phyloP scores from a whole-genome alignment of 1,140 invertebrate species.

The Pollicipes pollicipes region DNA sequence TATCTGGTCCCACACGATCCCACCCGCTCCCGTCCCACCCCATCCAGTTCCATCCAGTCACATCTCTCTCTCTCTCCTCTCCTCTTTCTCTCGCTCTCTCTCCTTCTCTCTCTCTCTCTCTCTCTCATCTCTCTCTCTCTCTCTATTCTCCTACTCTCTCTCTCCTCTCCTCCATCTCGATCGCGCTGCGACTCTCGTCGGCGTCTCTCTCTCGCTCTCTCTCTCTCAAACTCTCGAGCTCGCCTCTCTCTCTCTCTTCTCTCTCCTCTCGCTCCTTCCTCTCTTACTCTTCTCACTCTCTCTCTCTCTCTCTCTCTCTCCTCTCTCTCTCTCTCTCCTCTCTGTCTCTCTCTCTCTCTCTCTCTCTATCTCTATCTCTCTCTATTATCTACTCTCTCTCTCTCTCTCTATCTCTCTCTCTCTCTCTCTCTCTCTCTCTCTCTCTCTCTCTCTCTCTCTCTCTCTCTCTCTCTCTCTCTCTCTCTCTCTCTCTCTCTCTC shows the following conservation, averaged over 20 bases:
- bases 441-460: not conserved
- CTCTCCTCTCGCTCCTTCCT: not conserved
- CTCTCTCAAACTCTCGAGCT: not conserved
- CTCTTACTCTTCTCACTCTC: too few relatives aligned
- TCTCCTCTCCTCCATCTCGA: not conserved
- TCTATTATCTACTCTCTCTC: constrained; percentile 3
- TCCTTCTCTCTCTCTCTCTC: constrained; percentile 11
- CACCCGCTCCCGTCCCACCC: constrained; percentile 5
- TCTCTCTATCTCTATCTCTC: constrained; percentile 8
- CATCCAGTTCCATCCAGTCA: constrained; percentile 7
- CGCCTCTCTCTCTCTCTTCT: not conserved
- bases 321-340: constrained; percentile 4
- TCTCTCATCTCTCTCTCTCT: constrained; percentile 8
- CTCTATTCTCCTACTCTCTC: not conserved
- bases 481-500: too few relatives aligned
- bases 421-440: constrained; percentile 4
- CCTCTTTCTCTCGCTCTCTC: constrained; percentile 6
- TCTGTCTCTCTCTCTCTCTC: constrained; percentile 8
- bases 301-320: not conserved
- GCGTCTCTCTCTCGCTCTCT: not conserved
- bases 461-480: not conserved
- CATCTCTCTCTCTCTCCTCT: constrained; percentile 12
- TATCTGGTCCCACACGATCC: too few relatives aligned
- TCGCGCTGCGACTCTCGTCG: not conserved
- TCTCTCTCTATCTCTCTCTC: not conserved